Base-by-base conservation (phyloP, 2,797 vertebrate species). In the Telmatherina bonti region DNA sequence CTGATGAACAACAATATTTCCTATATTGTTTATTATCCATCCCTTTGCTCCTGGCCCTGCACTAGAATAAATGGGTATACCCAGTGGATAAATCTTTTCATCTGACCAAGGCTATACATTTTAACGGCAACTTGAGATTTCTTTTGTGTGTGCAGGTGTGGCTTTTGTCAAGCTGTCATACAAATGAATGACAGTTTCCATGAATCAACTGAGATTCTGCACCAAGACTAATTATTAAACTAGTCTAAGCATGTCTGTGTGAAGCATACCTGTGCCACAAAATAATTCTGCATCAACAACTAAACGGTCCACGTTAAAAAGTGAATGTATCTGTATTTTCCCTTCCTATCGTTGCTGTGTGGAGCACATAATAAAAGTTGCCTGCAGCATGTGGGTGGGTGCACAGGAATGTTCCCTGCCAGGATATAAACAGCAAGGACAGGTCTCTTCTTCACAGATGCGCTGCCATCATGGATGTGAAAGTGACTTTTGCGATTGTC, bases 391-490 rank as follows among this genome's bases (percentile, higher is more conserved):
- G 67, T 36, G 45, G 60, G 56, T n/a, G 52, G 22, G 58, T 8
- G 43, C 36, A 26, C 58, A 49, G 18, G 56, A 35, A 38, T 11
- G 20, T 35, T 72, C 12, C 29, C 18, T 15, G 47, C 0, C 36
- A 43, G 56, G 73, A 79, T 85, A 70, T 89, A 89, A 82, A 61
- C 12, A 38, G 45, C 35, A 31, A 22, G 16, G 26, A 36, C 41
- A 26, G 4, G 27, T 30, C 31, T 31, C 10, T 5, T 43, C 29
- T 5, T 4, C 11, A 77, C 65, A 75, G 38, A 55, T 53, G 6
- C 6, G 27, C 54, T 47, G 36, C 62, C 66, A 73, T 54, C 83
- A 95, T 95, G 94, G 90, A 92, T 65, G 72, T 86, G 61, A 92
- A 86, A 82, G 43, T 69, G 33, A 36, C 30, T 0, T 54, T 85